A percentile compares a stretch with the other conserved stretches of the same genome.
phyloP scores from a whole-genome alignment of 2,797 vertebrate genomes.

The Spinibarbus caldwelli region DNA sequence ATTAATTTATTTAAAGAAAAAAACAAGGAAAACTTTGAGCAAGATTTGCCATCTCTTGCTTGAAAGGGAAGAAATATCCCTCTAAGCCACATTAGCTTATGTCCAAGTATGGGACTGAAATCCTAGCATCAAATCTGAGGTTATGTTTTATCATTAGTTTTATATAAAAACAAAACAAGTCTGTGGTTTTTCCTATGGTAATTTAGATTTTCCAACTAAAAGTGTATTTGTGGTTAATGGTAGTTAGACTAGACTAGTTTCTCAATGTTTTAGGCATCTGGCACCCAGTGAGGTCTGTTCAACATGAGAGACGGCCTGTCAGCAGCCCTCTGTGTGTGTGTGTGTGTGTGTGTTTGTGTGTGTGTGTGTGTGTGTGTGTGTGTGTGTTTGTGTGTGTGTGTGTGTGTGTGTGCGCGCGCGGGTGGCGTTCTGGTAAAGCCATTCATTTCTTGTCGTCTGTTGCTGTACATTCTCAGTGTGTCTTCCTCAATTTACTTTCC shows the following conservation, averaged over 20 bases:
- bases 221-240: slow-evolving; percentile 15
- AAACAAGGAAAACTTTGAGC: background rate
- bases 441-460: slow-evolving; percentile 30
- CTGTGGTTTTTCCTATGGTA: background rate
- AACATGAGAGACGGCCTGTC: slow-evolving; percentile 65
- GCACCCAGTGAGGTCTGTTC: slow-evolving; percentile 59
- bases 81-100: slow-evolving; percentile 1
- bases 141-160: slow-evolving; percentile 9
- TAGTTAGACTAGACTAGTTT: slow-evolving; percentile 9
- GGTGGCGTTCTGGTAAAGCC: slow-evolving; percentile 10
- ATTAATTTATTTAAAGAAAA: background rate
- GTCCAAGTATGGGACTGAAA: slow-evolving; percentile 9
- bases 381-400: slow-evolving; percentile 18
- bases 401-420: background rate
- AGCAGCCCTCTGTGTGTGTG: slow-evolving; percentile 60
- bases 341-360: background rate
- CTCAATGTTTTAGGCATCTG: slow-evolving; percentile 18
- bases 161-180: slow-evolving; percentile 1
- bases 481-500: background rate
- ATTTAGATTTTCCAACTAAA: background rate
- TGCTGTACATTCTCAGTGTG: slow-evolving; percentile 2
- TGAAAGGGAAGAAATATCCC: background rate
- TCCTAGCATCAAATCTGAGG: background rate
- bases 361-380: too few relatives aligned
- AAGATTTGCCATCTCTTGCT: background rate